A percentile compares a stretch with the other conserved stretches of the same genome.
These are phyloP conservation scores for Limnothrissa miodon DNA, from an alignment of 2,113 vertebrate species.

Conservation along the genomic window DNA sequence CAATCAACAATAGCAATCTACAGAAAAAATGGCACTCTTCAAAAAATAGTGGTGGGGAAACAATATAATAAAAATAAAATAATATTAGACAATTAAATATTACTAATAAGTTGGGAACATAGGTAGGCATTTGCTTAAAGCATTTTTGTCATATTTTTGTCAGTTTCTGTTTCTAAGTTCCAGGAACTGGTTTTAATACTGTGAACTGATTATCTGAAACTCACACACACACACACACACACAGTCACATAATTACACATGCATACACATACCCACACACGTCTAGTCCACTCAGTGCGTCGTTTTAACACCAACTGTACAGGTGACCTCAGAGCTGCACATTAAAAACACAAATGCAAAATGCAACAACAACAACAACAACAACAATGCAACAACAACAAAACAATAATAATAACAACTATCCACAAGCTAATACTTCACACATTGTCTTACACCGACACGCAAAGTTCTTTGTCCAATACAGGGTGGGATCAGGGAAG, in stretches of 20 bases:
- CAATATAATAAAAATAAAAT: constrained; percentile 14
- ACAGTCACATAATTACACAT: neutral
- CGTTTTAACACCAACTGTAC: constrained; percentile 25
- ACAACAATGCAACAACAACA: too few relatives aligned
- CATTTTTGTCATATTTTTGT: constrained; percentile 28
- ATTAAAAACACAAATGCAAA: constrained; percentile 17
- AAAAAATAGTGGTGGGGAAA: constrained; percentile 5
- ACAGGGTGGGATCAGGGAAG: neutral
- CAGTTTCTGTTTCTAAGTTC: neutral
- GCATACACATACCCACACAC: neutral
- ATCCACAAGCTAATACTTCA: constrained; percentile 27
- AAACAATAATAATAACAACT: neutral
- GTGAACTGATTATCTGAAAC: neutral
- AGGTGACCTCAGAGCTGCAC: constrained; percentile 42
- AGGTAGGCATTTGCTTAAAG: constrained; percentile 25
- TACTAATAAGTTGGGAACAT: constrained; percentile 21
- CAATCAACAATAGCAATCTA: constrained; percentile 11
- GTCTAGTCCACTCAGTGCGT: constrained; percentile 40
- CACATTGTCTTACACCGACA: constrained; percentile 31
- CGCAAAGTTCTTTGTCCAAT: neutral
- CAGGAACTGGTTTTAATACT: constrained; percentile 4
- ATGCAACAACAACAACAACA: neutral
- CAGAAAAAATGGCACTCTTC: constrained; percentile 1
- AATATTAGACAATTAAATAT: constrained; percentile 16
- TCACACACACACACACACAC: neutral